These are phyloP conservation scores for Plectropomus leopardus DNA, from an alignment of 2,113 vertebrate species.

Conservation along the genomic window DNA sequence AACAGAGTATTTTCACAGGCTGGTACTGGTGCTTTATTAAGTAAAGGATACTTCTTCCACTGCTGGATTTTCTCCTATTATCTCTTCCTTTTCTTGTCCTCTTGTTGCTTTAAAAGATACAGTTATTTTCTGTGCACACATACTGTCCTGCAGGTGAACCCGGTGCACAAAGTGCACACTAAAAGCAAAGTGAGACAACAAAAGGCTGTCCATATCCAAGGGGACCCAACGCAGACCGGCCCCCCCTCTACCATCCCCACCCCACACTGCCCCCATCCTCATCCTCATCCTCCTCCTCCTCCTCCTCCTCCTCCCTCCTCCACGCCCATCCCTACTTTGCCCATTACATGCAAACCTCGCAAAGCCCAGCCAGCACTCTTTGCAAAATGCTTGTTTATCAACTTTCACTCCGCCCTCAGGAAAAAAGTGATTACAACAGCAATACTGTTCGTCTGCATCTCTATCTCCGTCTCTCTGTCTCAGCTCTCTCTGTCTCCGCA, in stretches of 20 bases:
- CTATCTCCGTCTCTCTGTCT: conserved; percentile 51
- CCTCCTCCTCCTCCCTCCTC: not conserved
- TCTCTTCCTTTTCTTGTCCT: conserved; percentile 19
- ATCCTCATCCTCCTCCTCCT: not conserved
- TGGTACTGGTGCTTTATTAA: too few species aligned
- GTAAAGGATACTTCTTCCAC: too few species aligned
- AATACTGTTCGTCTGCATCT: conserved; percentile 71
- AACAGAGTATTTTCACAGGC: too few species aligned
- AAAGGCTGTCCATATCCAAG: conserved; percentile 54
- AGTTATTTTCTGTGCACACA: conserved; percentile 10
- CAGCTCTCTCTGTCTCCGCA: conserved; percentile 27
- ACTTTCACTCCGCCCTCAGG: conserved; percentile 65
- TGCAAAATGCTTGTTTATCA: conserved; percentile 85
- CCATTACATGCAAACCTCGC: conserved; percentile 58
- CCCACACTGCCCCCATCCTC: not conserved
- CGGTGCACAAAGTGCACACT: conserved; percentile 15
- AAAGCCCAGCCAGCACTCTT: conserved; percentile 72
- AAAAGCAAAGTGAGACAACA: conserved; percentile 56
- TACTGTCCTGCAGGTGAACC: conserved; percentile 40
- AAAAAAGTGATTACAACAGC: conserved; percentile 81
- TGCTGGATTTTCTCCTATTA: not conserved
- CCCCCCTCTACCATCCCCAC: not conserved
- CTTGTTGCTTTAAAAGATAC: not conserved
- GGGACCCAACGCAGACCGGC: conserved; percentile 31
- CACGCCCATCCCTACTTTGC: conserved; percentile 42